A percentile compares a stretch with the other conserved stretches of the same genome.
Conservation (phyloP, 2,797 vertebrate species). For the Urocyon cinereoargenteus region DNA sequence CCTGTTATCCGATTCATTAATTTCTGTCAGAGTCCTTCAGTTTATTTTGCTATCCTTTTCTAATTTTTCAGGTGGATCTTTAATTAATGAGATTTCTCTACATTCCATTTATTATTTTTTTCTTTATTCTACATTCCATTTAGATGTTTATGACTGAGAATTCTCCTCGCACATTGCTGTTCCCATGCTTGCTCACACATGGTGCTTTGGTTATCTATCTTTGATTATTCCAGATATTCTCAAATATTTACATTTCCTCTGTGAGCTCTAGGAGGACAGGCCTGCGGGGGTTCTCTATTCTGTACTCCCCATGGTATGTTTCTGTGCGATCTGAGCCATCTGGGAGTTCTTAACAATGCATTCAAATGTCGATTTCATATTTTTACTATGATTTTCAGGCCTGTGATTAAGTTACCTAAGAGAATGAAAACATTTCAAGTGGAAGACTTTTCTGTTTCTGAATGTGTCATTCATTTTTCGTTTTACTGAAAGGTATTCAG, state of each 20-base stretch:
- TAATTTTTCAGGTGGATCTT: neutral
- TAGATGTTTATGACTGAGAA: neutral
- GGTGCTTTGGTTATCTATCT: neutral
- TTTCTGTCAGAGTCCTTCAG: neutral
- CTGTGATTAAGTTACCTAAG: neutral
- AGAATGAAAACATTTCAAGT: neutral
- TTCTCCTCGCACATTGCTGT: neutral
- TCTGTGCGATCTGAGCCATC: neutral
- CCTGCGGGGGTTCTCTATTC: neutral
- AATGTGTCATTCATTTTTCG: neutral
- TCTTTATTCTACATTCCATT: neutral
- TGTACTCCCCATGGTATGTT: neutral
- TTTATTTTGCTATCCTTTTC: neutral
- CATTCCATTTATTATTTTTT: neutral
- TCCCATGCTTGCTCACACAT: neutral
- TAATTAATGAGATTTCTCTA: neutral
- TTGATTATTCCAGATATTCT: neutral
- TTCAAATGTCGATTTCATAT: neutral
- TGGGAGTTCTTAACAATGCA: neutral
- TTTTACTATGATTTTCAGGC: conserved; percentile 17
- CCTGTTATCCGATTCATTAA: neutral
- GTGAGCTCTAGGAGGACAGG: neutral
- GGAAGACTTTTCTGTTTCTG: neutral
- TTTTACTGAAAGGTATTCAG: neutral
- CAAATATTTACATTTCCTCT: neutral